Evolutionary conservation across 1,140 invertebrate species (phyloP).

Genomic region (Ceratina calcarata): DNA sequence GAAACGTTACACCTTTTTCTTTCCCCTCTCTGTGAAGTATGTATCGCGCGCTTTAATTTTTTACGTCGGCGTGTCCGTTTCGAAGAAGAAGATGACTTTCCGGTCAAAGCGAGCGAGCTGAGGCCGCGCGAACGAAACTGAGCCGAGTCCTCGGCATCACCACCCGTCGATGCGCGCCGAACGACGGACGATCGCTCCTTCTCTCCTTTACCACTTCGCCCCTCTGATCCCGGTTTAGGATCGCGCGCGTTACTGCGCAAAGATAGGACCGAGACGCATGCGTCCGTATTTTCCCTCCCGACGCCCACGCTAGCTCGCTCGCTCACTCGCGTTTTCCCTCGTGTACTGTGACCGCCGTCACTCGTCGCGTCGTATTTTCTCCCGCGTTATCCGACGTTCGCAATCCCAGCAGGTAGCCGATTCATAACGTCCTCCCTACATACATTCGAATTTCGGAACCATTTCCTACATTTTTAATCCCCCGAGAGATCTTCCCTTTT

Average conservation of each 20-base stretch:
- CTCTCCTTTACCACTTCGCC: conserved; percentile 29
- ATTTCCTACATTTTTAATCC: too few relatives aligned
- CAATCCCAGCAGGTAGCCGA: too few relatives aligned
- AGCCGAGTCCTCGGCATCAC: conserved; percentile 9
- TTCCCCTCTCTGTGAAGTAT: not conserved
- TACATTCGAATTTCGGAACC: too few relatives aligned
- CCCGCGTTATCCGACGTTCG: too few relatives aligned
- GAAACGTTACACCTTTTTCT: not conserved
- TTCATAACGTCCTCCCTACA: too few relatives aligned
- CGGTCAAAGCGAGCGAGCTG: conserved; percentile 32
- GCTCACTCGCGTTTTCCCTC: conserved; percentile 14
- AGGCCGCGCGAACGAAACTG: conserved; percentile 67
- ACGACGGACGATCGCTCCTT: conserved; percentile 53
- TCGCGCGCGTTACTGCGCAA: not conserved
- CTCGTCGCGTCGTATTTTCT: too few relatives aligned
- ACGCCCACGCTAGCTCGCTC: not conserved
- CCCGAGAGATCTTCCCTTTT: too few relatives aligned
- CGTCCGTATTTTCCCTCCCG: conserved; percentile 16
- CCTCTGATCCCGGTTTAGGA: not conserved
- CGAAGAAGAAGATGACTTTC: not conserved
- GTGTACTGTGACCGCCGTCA: too few relatives aligned
- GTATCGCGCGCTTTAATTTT: too few relatives aligned
- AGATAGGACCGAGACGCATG: conserved; percentile 32
- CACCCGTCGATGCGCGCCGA: conserved; percentile 23
- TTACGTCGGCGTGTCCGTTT: too few relatives aligned